Percentiles rank a stretch among this genome's conserved stretches.
Evolutionary conservation across 2,888 invertebrate species (phyloP).

Genomic region (Nomada fucata): DNA sequence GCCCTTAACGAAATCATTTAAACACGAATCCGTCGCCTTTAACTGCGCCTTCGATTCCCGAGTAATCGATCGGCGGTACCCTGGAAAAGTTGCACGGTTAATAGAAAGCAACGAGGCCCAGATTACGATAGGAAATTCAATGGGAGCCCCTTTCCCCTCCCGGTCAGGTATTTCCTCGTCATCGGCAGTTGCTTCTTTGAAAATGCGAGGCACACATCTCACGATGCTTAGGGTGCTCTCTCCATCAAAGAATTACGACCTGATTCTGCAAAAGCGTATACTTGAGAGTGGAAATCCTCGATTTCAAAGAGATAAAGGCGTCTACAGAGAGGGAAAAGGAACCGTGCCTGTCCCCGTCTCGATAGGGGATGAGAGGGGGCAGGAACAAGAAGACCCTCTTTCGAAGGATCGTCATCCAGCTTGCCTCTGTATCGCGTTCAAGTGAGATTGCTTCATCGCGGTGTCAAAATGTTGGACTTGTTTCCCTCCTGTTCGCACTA

Average conservation of each 20-base stretch:
- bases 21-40: background rate
- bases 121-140: slow-evolving; percentile 35
- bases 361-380: background rate
- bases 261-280: slow-evolving; percentile 44
- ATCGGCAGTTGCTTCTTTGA: slow-evolving; percentile 43
- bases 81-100: slow-evolving; percentile 1
- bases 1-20: background rate
- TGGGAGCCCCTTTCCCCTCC: slow-evolving; percentile 2
- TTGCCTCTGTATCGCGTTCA: slow-evolving; percentile 1
- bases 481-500: background rate
- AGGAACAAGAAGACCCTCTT: slow-evolving; percentile 35
- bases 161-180: slow-evolving; percentile 10
- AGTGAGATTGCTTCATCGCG: slow-evolving; percentile 6
- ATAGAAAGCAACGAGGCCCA: slow-evolving; percentile 19
- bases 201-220: slow-evolving; percentile 38
- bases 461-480: slow-evolving; percentile 29
- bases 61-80: slow-evolving; percentile 2
- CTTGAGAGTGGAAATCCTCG: slow-evolving; percentile 43
- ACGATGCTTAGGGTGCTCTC: slow-evolving; percentile 39
- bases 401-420: slow-evolving; percentile 31
- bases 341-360: background rate
- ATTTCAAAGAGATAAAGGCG: slow-evolving; percentile 48
- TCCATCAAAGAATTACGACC: slow-evolving; percentile 61
- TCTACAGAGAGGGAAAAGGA: background rate
- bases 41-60: background rate